Conservation (phyloP, 2,888 invertebrate species). For the Drosophila percnosoma region DNA sequence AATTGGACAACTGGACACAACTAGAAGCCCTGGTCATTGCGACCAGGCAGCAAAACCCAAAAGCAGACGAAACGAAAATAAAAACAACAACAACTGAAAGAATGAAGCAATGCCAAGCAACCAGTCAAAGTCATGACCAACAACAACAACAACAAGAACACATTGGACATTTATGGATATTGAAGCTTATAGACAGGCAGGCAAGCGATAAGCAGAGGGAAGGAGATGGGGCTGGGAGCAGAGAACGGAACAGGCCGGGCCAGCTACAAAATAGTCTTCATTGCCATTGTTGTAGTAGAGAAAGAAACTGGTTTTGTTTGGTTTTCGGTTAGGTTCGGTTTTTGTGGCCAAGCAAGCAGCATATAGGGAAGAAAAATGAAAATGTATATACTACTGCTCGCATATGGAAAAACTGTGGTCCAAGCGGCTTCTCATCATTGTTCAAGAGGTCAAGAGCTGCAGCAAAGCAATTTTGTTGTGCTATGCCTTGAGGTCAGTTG, state of each 20-base stretch:
- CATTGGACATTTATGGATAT: conserved; percentile 79
- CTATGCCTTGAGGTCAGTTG: conserved; percentile 37
- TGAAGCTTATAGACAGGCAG: conserved; percentile 76
- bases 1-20: conserved; percentile 36
- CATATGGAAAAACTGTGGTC: conserved; percentile 60
- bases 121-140: conserved; percentile 72
- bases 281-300: conserved; percentile 46
- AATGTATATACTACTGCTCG: conserved; percentile 30
- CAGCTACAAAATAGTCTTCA: conserved; percentile 34
- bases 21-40: conserved; percentile 42
- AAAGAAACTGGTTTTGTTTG: conserved; percentile 62
- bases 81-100: conserved; percentile 33
- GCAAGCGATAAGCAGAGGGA: conserved; percentile 21
- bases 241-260: not conserved
- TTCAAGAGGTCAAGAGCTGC: conserved; percentile 52
- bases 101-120: conserved; percentile 46
- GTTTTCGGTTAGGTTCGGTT: conserved; percentile 8
- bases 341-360: conserved; percentile 20
- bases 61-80: conserved; percentile 21
- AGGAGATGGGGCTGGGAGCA: not conserved
- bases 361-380: conserved; percentile 31
- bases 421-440: conserved; percentile 19
- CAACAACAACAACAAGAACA: conserved; percentile 58
- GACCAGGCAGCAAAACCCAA: conserved; percentile 24
- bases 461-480: conserved; percentile 33